These are phyloP conservation scores for Masnerella sp. DNA, from an alignment of 2,888 invertebrate genomes.

Conservation along the genomic window DNA sequence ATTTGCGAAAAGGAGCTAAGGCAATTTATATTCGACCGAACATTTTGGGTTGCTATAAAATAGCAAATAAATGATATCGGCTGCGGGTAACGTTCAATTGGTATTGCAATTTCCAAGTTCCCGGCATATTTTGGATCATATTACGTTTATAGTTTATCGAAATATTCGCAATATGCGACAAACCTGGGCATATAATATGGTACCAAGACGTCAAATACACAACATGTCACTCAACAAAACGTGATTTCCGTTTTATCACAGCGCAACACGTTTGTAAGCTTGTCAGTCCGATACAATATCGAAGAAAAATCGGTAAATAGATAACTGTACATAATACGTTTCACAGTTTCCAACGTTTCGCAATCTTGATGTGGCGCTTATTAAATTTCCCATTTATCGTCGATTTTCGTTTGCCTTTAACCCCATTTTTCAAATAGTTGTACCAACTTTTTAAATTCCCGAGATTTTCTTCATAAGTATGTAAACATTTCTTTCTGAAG, in stretches of 20 bases:
- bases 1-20: not conserved
- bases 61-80: conserved; percentile 1
- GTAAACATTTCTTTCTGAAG: too few species aligned
- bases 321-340: conserved; percentile 1
- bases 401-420: too few species aligned
- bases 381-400: too few species aligned
- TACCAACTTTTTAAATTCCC: too few species aligned
- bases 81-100: conserved; percentile 1
- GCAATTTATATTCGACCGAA: conserved; percentile 1
- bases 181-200: conserved; percentile 16
- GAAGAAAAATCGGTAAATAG: conserved; percentile 19
- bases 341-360: not conserved
- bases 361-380: too few species aligned
- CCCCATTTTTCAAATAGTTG: too few species aligned
- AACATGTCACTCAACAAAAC: conserved; percentile 50
- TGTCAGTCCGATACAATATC: conserved; percentile 21
- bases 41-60: conserved; percentile 1
- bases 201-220: conserved; percentile 23
- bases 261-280: conserved; percentile 28
- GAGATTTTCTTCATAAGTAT: too few species aligned
- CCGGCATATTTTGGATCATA: conserved; percentile 3
- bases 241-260: conserved; percentile 51
- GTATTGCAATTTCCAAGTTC: conserved; percentile 1
- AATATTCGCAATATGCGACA: conserved; percentile 25
- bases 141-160: conserved; percentile 13